Percentiles rank a stretch among this genome's conserved stretches.
These are phyloP conservation scores for Epistrophella euchroma DNA, from an alignment of 2,888 invertebrate genomes.

Conservation along the genomic window DNA sequence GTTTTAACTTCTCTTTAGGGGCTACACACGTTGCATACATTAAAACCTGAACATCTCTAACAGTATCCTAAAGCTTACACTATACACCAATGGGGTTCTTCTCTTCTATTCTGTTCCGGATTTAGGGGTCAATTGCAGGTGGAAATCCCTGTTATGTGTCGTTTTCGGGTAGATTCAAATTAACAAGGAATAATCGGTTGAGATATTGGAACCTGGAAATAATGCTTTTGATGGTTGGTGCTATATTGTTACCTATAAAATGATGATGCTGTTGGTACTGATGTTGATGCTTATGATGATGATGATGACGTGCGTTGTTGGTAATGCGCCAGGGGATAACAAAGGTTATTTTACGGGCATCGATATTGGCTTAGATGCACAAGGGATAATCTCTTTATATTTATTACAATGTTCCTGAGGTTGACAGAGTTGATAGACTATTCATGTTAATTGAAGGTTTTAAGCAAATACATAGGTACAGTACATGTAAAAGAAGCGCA, in stretches of 20 bases:
- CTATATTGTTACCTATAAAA: neutral
- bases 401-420: conserved; percentile 44
- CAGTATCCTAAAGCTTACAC: neutral
- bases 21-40: conserved; percentile 57
- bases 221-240: conserved; percentile 35
- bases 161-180: conserved; percentile 63
- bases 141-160: conserved; percentile 43
- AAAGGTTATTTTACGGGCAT: conserved; percentile 54
- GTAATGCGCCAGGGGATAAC: conserved; percentile 50
- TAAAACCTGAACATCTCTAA: conserved; percentile 33
- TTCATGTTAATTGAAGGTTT: conserved; percentile 46
- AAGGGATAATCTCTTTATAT: conserved; percentile 63
- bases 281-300: conserved; percentile 44
- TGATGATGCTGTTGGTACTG: conserved; percentile 1
- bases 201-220: conserved; percentile 47
- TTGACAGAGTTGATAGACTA: conserved; percentile 52
- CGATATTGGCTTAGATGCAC: conserved; percentile 63
- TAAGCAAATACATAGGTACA: conserved; percentile 19
- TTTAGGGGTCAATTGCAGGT: conserved; percentile 62
- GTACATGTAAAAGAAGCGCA: too few relatives aligned
- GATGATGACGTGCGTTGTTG: conserved; percentile 46
- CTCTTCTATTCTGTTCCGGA: neutral
- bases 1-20: conserved; percentile 57
- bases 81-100: conserved; percentile 1
- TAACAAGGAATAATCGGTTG: conserved; percentile 71